Base-by-base conservation (phyloP, 2,797 vertebrate genomes). In the Fratercula arctica region DNA sequence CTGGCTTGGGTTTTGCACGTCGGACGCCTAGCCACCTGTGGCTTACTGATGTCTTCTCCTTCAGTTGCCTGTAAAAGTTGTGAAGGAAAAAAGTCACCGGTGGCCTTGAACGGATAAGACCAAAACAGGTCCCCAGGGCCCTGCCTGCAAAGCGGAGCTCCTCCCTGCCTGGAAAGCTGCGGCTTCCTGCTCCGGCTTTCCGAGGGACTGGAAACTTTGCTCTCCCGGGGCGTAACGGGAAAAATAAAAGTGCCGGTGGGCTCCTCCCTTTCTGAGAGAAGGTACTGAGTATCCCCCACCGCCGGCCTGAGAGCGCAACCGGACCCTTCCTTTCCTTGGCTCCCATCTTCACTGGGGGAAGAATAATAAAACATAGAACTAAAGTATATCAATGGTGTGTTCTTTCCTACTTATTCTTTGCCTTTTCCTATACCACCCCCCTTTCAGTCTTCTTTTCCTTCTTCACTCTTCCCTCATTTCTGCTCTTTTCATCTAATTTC, bases 1-100 rank as follows among this genome's bases (percentile, higher is more conserved):
- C 17, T 24, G 56, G 28, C 39, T 64, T 45, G 67, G 50, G 39
- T 48, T 73, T 60, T 43, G 45, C 60, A 37, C 1, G 1, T 54
- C 6, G 53, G 16, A 21, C 1, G 1, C 29, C 41, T 19, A 9
- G 21, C 1, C 3, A 2, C 51, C 25, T 45, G 41, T 0, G 2
- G 18, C n/a, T 81, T 45, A 33, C 25, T 66, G 24, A 6, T 53
- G n/a, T 33, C 35, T 78, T 28, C 74, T 72, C 51, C 74, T 60
- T 25, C 13, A 70, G 51, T 48, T 75, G 29, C 2, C 1, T 41
- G 46, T 60, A 66, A 45, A 75, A 64, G 54, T 41, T 20, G 26
- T 31, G 77, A 43, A 39, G 43, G 35, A 48, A 48, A 37, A 75
- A 78, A 64, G 51, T 9, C 45, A 39, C 23, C 1, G 2, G 31